phyloP scores from a whole-genome alignment of 2,113 vertebrate species.

The Xenopus laevis region DNA sequence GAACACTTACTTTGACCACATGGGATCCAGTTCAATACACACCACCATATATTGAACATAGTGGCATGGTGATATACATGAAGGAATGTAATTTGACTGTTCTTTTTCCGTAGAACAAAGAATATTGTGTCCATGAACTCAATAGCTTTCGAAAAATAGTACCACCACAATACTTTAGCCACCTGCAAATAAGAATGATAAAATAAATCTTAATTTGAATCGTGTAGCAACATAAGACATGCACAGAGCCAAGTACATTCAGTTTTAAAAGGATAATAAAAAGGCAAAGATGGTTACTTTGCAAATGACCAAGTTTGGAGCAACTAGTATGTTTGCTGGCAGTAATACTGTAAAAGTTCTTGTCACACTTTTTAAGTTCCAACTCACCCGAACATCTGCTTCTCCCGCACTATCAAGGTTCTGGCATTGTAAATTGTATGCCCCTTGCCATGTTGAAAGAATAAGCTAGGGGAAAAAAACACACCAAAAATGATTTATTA shows the following conservation, averaged over 20 bases:
- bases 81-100: conserved; percentile 80
- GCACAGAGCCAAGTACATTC: rapidly evolving
- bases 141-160: conserved; percentile 85
- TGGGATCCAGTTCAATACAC: conserved; percentile 87
- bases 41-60: conserved; percentile 93
- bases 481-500: no score
- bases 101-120: conserved; percentile 85
- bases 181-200: conserved; percentile 61
- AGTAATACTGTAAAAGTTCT: no score
- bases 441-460: conserved; percentile 74
- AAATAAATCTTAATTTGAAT: neutral
- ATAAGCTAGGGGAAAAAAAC: conserved; percentile 65
- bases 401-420: conserved; percentile 73
- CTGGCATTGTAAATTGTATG: conserved; percentile 82
- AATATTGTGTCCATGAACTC: conserved; percentile 86
- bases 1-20: conserved; percentile 82
- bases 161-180: conserved; percentile 85
- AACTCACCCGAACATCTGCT: conserved; percentile 73
- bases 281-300: no score
- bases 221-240: neutral
- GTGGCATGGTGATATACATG: conserved; percentile 86
- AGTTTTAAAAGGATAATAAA: no score
- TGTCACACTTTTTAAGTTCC: no score
- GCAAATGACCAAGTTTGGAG: no score
- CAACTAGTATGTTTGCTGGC: no score